A percentile compares a stretch with the other conserved stretches of the same genome.
Conservation (phyloP, 2,888 invertebrate genomes). For the Drosophila pseudotalamancana region DNA sequence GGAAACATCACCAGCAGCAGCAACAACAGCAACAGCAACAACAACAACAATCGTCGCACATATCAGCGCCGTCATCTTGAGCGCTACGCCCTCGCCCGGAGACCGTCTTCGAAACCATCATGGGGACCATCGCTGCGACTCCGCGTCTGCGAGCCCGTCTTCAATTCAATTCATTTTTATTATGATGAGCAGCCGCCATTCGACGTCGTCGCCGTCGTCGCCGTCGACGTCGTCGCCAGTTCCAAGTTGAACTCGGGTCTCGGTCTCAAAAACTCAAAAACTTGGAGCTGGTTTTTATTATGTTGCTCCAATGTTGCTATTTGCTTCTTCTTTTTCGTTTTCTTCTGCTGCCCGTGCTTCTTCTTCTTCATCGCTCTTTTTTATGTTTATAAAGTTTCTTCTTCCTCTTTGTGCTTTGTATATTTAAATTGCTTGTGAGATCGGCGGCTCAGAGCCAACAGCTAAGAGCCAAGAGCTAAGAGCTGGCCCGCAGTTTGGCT, state of each 20-base stretch:
- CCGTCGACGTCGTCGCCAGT: constrained; percentile 12
- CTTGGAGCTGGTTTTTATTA: constrained; percentile 59
- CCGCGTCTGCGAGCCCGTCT: constrained; percentile 36
- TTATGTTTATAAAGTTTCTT: constrained; percentile 73
- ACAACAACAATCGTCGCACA: constrained; percentile 49
- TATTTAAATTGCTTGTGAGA: constrained; percentile 77
- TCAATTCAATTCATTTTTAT: constrained; percentile 78
- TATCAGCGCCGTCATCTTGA: constrained; percentile 66
- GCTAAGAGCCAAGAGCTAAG: no score
- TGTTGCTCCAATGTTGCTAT: constrained; percentile 50
- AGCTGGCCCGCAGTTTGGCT: constrained; percentile 47
- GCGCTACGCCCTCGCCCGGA: constrained; percentile 55
- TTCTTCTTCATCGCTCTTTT: constrained; percentile 50
- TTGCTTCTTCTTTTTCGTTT: constrained; percentile 12
- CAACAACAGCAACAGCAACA: constrained; percentile 15
- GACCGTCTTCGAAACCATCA: constrained; percentile 9
- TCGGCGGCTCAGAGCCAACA: constrained; percentile 45
- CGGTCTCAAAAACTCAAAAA: constrained; percentile 46
- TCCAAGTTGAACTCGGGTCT: constrained; percentile 55
- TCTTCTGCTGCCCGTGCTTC: constrained; percentile 20
- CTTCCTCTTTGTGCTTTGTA: constrained; percentile 72
- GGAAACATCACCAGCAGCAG: constrained; percentile 50
- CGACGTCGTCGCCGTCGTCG: constrained; percentile 19
- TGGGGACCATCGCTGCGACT: constrained; percentile 25
- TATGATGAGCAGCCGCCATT: constrained; percentile 70